Conservation (phyloP, 2,113 vertebrate genomes). For the Piprites chloris region DNA sequence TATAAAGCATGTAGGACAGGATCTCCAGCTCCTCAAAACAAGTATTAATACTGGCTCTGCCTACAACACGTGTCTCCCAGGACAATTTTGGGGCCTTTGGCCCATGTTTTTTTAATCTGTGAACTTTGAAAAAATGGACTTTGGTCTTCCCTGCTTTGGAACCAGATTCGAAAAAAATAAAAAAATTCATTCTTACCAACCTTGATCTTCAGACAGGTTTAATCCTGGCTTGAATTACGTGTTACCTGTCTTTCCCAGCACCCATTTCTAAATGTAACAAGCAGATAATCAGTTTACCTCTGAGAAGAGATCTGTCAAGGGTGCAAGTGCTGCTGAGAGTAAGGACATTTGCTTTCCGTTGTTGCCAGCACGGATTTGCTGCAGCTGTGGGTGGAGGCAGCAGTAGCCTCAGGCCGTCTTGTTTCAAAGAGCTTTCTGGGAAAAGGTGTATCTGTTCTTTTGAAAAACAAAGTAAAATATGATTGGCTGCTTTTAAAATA, state of each 20-base stretch:
- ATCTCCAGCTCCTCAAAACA: not conserved
- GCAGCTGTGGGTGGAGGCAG: not conserved
- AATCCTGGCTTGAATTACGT: not conserved
- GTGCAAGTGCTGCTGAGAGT: not conserved
- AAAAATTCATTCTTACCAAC: not conserved
- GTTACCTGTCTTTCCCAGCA: not conserved
- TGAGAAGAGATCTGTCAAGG: not conserved
- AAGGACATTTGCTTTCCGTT: not conserved
- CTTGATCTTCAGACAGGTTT: not conserved
- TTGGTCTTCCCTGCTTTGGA: not conserved
- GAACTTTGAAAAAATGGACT: not conserved
- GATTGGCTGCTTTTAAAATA: not conserved
- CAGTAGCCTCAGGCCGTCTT: not conserved
- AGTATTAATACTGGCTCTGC: not conserved
- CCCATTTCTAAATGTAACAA: not conserved
- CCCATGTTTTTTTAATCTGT: not conserved
- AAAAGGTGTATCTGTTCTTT: not conserved
- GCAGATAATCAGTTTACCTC: not conserved
- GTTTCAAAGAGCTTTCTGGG: not conserved
- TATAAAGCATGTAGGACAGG: not conserved
- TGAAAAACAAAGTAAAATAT: not conserved
- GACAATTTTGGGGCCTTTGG: not conserved
- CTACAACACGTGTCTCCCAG: not conserved
- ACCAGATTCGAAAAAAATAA: not conserved
- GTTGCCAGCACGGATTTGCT: not conserved